Evolutionary conservation across 2,113 vertebrate species (phyloP).

Genomic region (Caracal caracal): DNA sequence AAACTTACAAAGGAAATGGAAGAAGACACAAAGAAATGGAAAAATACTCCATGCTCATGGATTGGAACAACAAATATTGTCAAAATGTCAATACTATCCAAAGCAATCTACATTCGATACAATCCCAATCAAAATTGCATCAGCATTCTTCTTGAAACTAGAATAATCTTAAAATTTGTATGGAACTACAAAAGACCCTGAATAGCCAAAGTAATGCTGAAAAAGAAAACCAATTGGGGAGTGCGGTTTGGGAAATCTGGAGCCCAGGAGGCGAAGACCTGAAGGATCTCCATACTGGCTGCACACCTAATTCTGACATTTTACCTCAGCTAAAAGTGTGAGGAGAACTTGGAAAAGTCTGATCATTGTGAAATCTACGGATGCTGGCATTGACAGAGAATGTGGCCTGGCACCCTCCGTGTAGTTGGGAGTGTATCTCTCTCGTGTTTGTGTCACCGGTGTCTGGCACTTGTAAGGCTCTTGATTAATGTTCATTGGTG

Average conservation of each 20-base stretch:
- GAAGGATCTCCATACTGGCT: neutral
- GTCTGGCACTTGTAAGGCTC: neutral
- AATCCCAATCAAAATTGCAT: too few relatives aligned
- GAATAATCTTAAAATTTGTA: too few relatives aligned
- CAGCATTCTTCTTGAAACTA: too few relatives aligned
- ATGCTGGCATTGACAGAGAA: neutral
- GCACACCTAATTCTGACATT: conserved; percentile 4
- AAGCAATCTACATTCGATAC: too few relatives aligned
- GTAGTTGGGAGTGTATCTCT: neutral
- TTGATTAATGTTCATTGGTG: neutral
- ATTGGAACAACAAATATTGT: too few relatives aligned
- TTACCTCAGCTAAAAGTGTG: neutral
- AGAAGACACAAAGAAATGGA: too few relatives aligned
- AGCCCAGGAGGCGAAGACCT: rapidly evolving
- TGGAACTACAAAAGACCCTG: too few relatives aligned
- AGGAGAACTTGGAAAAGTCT: conserved; percentile 36
- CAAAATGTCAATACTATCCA: too few relatives aligned
- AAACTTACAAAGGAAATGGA: too few relatives aligned
- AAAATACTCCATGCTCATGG: too few relatives aligned
- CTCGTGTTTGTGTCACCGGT: neutral
- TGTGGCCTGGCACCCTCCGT: neutral
- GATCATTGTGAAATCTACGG: neutral
- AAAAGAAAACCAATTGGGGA: too few relatives aligned
- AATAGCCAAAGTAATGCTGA: too few relatives aligned
- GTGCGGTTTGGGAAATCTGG: rapidly evolving